Percentiles rank a stretch among this genome's conserved stretches.
These are phyloP conservation scores for Pitta sordida DNA, from an alignment of 2,113 vertebrate genomes.

Conservation along the genomic window DNA sequence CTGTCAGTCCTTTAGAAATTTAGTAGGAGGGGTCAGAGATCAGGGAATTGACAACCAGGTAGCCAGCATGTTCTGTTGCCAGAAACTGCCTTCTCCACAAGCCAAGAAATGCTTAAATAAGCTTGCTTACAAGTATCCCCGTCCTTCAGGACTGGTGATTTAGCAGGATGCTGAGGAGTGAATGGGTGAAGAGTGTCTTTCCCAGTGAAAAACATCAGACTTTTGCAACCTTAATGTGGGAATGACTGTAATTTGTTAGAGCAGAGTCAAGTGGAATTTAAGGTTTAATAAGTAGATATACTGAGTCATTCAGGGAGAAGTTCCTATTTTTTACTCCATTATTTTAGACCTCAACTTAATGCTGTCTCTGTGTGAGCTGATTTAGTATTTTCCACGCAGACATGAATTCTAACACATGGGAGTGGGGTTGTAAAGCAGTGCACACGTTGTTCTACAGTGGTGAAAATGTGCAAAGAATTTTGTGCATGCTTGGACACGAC, in stretches of 20 bases:
- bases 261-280: background rate
- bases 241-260: background rate
- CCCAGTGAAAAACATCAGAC: background rate
- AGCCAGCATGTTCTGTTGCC: background rate
- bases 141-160: background rate
- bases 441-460: accelerated
- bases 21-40: background rate
- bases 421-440: background rate
- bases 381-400: background rate
- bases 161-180: background rate
- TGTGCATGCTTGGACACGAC: background rate
- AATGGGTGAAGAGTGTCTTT: background rate
- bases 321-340: accelerated
- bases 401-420: background rate
- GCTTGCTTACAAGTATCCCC: background rate
- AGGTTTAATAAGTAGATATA: background rate
- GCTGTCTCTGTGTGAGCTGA: background rate
- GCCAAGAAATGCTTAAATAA: background rate
- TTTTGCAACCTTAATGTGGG: background rate
- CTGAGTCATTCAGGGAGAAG: background rate
- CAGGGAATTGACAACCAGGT: background rate
- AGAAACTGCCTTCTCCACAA: background rate
- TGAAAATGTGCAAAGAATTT: background rate
- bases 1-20: background rate
- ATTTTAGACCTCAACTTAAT: background rate